phyloP scores from a whole-genome alignment of 2,797 vertebrate genomes.

The Siniperca obscura region DNA sequence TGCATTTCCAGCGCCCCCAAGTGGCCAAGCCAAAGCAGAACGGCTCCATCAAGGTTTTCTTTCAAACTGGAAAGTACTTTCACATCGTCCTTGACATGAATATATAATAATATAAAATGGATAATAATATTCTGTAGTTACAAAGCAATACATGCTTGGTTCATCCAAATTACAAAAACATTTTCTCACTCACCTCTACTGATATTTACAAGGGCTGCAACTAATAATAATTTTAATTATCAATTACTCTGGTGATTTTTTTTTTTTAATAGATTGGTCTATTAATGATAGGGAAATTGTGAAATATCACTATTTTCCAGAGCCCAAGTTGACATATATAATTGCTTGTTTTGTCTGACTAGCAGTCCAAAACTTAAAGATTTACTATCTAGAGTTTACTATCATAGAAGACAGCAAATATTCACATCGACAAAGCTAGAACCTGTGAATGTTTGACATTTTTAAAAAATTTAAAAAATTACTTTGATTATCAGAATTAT shows the following conservation, averaged over 20 bases:
- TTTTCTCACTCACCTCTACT: neutral
- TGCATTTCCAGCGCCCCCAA: slow-evolving; percentile 46
- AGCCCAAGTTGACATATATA: neutral
- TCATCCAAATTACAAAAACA: neutral
- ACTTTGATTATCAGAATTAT: too few species aligned
- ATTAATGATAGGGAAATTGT: neutral
- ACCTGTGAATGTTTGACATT: too few species aligned
- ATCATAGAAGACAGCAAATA: neutral
- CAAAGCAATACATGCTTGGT: neutral
- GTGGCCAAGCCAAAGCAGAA: slow-evolving; percentile 20
- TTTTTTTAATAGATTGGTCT: neutral
- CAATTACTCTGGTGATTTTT: neutral
- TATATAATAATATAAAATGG: too few species aligned
- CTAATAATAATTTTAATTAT: neutral
- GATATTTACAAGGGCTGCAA: neutral
- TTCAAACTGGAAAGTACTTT: neutral
- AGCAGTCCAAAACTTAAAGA: neutral
- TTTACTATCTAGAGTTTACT: neutral
- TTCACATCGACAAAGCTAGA: neutral
- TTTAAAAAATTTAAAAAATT: neutral
- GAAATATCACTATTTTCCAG: neutral
- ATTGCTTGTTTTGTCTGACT: neutral
- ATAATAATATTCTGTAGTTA: neutral
- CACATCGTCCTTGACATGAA: neutral
- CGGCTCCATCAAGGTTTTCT: neutral